phyloP scores from a whole-genome alignment of 1,140 invertebrate genomes.

The Ditylenchus dipsaci region DNA sequence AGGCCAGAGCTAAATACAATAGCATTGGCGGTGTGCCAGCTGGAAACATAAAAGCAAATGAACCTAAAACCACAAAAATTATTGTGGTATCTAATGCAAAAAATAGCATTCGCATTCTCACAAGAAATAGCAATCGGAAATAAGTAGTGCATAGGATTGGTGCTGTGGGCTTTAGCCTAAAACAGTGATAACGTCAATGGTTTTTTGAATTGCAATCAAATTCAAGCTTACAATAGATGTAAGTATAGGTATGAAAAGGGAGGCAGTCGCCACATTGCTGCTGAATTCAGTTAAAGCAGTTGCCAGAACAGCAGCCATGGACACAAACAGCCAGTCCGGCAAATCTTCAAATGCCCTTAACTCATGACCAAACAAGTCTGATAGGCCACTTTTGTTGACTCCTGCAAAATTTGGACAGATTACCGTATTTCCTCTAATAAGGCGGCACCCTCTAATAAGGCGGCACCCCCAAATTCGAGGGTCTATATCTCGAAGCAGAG shows the following conservation, averaged over 20 bases:
- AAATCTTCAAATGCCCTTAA: slow-evolving; percentile 22
- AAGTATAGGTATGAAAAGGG: slow-evolving; percentile 48
- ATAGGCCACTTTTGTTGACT: slow-evolving; percentile 29
- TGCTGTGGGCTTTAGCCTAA: slow-evolving; percentile 60
- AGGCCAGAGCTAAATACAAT: slow-evolving; percentile 70
- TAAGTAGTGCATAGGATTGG: slow-evolving; percentile 80
- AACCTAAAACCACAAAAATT: slow-evolving; percentile 52
- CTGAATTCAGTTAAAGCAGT: slow-evolving; percentile 22
- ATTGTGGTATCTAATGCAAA: not conserved
- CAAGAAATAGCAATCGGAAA: slow-evolving; percentile 74
- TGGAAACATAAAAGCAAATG: slow-evolving; percentile 72
- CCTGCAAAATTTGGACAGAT: slow-evolving; percentile 14
- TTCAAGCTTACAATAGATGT: slow-evolving; percentile 31
- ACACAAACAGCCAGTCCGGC: slow-evolving; percentile 33
- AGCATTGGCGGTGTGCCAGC: slow-evolving; percentile 82
- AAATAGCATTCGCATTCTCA: slow-evolving; percentile 7
- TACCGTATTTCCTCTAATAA: not conserved
- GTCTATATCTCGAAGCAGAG: no score
- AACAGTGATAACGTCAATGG: slow-evolving; percentile 22
- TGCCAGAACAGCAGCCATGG: not conserved
- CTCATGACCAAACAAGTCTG: slow-evolving; percentile 25
- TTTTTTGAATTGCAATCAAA: not conserved
- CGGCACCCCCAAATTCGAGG: no score
- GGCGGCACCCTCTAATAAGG: no score
- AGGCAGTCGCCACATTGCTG: slow-evolving; percentile 48